Conservation (phyloP, 23 tunicate genomes). For the Styela plicata region DNA sequence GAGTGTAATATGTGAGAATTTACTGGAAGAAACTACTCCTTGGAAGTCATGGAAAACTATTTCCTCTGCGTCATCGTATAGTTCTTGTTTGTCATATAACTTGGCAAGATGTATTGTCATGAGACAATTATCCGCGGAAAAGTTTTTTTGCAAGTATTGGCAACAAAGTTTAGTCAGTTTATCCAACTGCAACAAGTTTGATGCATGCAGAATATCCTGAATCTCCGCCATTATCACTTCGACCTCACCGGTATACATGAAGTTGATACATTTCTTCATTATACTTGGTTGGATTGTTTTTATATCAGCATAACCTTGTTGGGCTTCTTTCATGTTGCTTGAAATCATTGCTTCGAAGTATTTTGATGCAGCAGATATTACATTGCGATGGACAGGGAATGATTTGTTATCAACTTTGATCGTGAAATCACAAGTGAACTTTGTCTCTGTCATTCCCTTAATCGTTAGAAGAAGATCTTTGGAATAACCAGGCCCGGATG, state of each 20-base stretch:
- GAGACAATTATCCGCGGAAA: neutral
- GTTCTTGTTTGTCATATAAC: neutral
- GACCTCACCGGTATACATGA: neutral
- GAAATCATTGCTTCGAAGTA: neutral
- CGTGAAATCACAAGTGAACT: neutral
- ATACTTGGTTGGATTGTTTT: neutral
- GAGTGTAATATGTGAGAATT: neutral
- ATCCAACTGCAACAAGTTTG: neutral
- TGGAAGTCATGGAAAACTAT: neutral
- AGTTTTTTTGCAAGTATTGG: neutral
- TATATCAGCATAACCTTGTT: neutral
- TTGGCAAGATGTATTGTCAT: neutral
- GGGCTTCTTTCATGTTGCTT: neutral
- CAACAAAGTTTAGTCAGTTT: neutral
- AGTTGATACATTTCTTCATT: neutral
- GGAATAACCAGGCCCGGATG: neutral
- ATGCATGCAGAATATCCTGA: neutral
- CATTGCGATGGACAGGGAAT: neutral
- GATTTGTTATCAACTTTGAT: neutral
- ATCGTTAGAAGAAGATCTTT: neutral
- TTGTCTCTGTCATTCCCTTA: neutral
- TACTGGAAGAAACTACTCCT: neutral
- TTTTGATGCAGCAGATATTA: neutral
- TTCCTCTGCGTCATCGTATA: neutral
- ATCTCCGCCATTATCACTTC: neutral